These are phyloP conservation scores for Dioctria rufipes DNA, from an alignment of 2,888 invertebrate genomes.

Conservation along the genomic window DNA sequence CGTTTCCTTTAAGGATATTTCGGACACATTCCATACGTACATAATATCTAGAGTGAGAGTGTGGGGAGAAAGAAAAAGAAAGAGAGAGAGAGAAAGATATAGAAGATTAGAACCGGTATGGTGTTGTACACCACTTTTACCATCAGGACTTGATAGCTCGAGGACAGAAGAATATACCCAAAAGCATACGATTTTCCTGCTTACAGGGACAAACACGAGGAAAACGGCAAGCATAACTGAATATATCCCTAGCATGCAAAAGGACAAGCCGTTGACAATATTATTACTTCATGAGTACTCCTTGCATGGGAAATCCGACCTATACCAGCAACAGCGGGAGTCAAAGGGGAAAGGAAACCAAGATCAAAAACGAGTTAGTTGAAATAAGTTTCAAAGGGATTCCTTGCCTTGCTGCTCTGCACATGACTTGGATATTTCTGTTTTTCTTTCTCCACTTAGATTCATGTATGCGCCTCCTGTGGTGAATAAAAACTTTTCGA, in stretches of 20 bases:
- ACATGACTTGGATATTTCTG: not conserved
- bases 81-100: no score
- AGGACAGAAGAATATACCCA: slow-evolving; percentile 22
- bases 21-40: slow-evolving; percentile 45
- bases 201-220: not conserved
- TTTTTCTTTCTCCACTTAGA: not conserved
- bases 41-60: not conserved
- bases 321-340: not conserved
- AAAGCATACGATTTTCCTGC: slow-evolving; percentile 28
- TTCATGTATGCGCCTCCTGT: slow-evolving; percentile 15
- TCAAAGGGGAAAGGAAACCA: slow-evolving; percentile 15
- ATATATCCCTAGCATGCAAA: slow-evolving; percentile 34
- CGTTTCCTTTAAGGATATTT: slow-evolving; percentile 52
- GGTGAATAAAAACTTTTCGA: slow-evolving; percentile 33
- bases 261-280: slow-evolving; percentile 44
- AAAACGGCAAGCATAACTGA: slow-evolving; percentile 21
- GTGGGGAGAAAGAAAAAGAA: not conserved
- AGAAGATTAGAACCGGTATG: no score
- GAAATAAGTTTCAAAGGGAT: slow-evolving; percentile 49
- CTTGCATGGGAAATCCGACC: not conserved
- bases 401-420: slow-evolving; percentile 12
- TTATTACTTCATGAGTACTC: slow-evolving; percentile 50
- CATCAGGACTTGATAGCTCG: slow-evolving; percentile 11
- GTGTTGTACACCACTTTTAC: not conserved
- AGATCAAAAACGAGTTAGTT: slow-evolving; percentile 49